Percentiles rank a stretch among this genome's conserved stretches.
Evolutionary conservation across 1,140 invertebrate species (phyloP).

Genomic region (Magallana ariakensis): DNA sequence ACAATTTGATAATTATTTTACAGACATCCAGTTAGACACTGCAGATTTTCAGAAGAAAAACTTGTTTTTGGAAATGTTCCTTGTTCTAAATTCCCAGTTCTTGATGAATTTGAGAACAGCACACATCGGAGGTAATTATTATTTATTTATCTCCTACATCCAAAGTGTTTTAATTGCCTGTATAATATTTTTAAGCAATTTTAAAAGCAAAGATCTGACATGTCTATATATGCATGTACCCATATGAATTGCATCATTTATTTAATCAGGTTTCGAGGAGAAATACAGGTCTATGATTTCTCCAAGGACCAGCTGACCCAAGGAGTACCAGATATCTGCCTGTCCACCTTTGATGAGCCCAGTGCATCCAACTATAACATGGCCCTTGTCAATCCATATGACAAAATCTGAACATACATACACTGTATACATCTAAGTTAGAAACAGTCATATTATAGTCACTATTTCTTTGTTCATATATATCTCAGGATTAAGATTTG

Average conservation of each 20-base stretch:
- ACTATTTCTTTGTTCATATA: too few species aligned
- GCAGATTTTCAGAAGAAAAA: slow-evolving; percentile 63
- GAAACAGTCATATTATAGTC: too few species aligned
- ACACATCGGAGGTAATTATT: slow-evolving; percentile 65
- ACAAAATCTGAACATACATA: slow-evolving; percentile 43
- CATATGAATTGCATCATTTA: slow-evolving; percentile 36
- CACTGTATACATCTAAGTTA: too few species aligned
- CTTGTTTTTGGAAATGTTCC: slow-evolving; percentile 72
- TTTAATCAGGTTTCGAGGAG: slow-evolving; percentile 71
- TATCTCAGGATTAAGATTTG: too few species aligned
- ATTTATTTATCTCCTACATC: background rate
- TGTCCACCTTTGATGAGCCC: slow-evolving; percentile 73
- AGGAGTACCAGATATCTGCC: slow-evolving; percentile 74
- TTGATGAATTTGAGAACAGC: slow-evolving; percentile 68
- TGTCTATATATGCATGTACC: too few species aligned
- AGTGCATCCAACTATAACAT: slow-evolving; percentile 75
- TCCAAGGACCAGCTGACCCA: slow-evolving; percentile 68
- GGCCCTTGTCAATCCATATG: slow-evolving; percentile 71
- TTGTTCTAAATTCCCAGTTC: slow-evolving; percentile 61
- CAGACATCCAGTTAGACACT: slow-evolving; percentile 69
- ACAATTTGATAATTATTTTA: slow-evolving; percentile 2
- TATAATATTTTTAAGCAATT: background rate
- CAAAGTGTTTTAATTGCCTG: background rate
- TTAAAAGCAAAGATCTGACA: too few species aligned
- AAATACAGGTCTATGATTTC: slow-evolving; percentile 74